phyloP scores from a whole-genome alignment of 2,797 vertebrate genomes.

The Rallus crepitans region DNA sequence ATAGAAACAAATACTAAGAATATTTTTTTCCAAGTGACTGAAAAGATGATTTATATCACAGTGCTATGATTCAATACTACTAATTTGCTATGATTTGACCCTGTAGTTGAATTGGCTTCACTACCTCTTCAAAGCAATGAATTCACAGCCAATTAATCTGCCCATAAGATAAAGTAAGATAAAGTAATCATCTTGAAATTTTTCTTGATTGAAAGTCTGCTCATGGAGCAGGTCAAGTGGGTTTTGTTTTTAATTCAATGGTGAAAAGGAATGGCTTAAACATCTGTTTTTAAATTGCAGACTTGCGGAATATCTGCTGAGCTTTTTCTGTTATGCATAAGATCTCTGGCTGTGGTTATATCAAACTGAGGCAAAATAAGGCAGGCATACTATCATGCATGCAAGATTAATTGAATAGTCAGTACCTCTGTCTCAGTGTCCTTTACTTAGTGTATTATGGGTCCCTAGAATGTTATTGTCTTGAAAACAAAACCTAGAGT shows the following conservation, averaged over 20 bases:
- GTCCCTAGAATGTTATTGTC: not conserved
- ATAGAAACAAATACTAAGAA: not conserved
- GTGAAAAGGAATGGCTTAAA: not conserved
- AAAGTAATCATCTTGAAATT: not conserved
- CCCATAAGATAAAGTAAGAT: not conserved
- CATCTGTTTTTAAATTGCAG: not conserved
- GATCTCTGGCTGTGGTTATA: not conserved
- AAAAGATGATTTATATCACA: not conserved
- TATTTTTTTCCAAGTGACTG: not conserved
- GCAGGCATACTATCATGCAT: not conserved
- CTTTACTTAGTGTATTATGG: not conserved
- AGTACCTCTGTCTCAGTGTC: not conserved
- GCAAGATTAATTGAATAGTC: not conserved
- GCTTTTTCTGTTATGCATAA: not conserved
- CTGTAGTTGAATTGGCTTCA: not conserved
- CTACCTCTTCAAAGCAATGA: not conserved
- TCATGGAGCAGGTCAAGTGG: rapidly evolving
- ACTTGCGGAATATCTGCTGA: not conserved
- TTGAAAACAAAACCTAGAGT: not conserved
- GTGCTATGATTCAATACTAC: not conserved
- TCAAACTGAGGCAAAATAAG: not conserved
- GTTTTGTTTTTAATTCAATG: not conserved
- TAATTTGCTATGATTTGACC: not conserved
- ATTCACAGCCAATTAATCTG: not conserved
- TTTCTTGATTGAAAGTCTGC: not conserved